Evolutionary conservation across 2,113 vertebrate genomes (phyloP).

Genomic region (Oreochromis aureus): DNA sequence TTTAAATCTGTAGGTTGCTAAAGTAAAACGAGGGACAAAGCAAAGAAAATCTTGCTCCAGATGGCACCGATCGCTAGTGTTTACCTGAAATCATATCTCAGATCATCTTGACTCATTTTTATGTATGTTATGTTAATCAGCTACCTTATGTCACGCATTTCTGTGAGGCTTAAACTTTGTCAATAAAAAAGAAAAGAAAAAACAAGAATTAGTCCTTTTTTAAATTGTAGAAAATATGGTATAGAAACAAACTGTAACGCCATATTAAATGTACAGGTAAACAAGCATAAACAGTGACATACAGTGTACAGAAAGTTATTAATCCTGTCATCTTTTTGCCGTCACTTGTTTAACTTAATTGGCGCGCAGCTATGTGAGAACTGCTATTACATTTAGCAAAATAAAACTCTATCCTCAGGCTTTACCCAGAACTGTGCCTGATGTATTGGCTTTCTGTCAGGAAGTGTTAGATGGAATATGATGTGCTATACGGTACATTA

Average conservation of each 20-base stretch:
- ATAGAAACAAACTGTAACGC: background rate
- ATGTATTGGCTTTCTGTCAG: constrained; percentile 41
- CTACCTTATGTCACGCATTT: background rate
- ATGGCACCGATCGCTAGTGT: background rate
- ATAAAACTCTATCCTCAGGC: background rate
- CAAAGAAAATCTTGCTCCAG: background rate
- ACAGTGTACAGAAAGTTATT: background rate
- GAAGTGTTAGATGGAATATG: constrained; percentile 19
- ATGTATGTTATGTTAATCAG: background rate
- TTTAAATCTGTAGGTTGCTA: background rate
- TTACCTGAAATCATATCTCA: background rate
- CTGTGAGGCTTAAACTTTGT: background rate
- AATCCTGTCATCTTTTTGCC: background rate
- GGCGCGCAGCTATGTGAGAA: background rate
- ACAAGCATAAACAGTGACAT: background rate
- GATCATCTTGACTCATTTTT: background rate
- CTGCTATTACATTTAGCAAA: background rate
- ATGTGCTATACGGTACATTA: constrained; percentile 14
- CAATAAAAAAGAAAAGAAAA: background rate
- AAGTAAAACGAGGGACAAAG: background rate
- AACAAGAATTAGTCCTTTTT: background rate
- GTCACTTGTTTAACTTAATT: background rate
- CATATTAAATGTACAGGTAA: background rate
- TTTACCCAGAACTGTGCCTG: background rate
- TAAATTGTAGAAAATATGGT: background rate